Evolutionary conservation across 2,888 invertebrate species (phyloP), one percentile per base, ranked within the genome.

Genomic region (Anaspis maculata): DNA sequence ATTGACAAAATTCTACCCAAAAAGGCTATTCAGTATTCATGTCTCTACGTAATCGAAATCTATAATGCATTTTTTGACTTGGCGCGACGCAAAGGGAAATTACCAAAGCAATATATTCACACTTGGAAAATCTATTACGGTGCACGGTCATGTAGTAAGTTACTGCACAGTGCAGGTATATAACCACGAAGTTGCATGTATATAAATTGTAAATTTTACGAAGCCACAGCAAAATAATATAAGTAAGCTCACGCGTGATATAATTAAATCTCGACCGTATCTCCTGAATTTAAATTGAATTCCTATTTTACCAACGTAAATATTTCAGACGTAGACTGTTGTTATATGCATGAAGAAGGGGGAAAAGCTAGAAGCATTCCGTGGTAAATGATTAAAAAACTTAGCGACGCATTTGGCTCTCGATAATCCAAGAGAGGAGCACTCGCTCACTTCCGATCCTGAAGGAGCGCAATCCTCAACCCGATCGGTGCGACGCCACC

Each of bases 201-300:
- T 7, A 35, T 36, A 36, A 36, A 31, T 34, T 34, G 13, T 11
- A 19, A 31, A 36, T 27, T 36, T 36, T 27, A 31, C 25, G 28
- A 27, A 14, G 11, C 11, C n/a, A n/a, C n/a, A n/a, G n/a, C n/a
- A n/a, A n/a, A n/a, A n/a, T n/a, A n/a, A n/a, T n/a, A n/a, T n/a
- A n/a, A n/a, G n/a, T n/a, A n/a, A n/a, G n/a, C n/a, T n/a, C n/a
- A n/a, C n/a, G n/a, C n/a, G n/a, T n/a, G n/a, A n/a, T n/a, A n/a
- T n/a, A n/a, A n/a, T n/a, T n/a, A n/a, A n/a, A n/a, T n/a, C n/a
- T n/a, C n/a, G n/a, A n/a, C n/a, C n/a, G n/a, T n/a, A n/a, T n/a
- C n/a, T n/a, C n/a, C n/a, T n/a, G n/a, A n/a, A n/a, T n/a, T n/a
- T n/a, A n/a, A n/a, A n/a, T n/a, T n/a, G n/a, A n/a, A n/a, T n/a